Conservation (phyloP, 2,888 invertebrate genomes). For the Sphinx pinastri region DNA sequence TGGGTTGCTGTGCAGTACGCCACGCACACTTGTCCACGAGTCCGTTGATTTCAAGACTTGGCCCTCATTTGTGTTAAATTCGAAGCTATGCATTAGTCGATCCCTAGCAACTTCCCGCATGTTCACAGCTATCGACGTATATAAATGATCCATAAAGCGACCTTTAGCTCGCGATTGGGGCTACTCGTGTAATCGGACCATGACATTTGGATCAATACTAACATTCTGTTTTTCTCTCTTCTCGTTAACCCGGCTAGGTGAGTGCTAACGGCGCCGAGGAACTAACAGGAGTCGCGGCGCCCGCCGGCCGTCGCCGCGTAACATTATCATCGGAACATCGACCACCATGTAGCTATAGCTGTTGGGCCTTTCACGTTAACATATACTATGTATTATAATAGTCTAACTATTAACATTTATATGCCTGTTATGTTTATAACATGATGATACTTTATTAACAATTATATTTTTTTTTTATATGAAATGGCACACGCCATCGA, state of each 20-base stretch:
- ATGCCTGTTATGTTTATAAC: conserved; percentile 85
- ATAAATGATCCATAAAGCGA: conserved; percentile 16
- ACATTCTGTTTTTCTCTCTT: conserved; percentile 89
- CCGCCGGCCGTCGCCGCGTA: conserved; percentile 73
- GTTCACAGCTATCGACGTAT: conserved; percentile 6
- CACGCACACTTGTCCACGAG: no score
- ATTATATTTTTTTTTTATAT: conserved; percentile 62
- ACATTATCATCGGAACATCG: conserved; percentile 81
- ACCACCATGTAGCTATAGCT: conserved; percentile 83
- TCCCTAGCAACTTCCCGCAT: conserved; percentile 22
- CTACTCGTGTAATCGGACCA: conserved; percentile 76
- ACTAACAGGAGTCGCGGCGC: conserved; percentile 77
- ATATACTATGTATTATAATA: conserved; percentile 83
- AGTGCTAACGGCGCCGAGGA: conserved; percentile 88
- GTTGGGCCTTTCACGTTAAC: conserved; percentile 84
- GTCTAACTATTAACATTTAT: conserved; percentile 84
- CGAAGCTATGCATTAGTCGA: not conserved
- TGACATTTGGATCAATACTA: conserved; percentile 85
- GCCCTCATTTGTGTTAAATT: not conserved
- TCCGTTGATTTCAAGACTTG: not conserved
- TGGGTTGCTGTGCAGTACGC: not conserved
- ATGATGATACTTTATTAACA: conserved; percentile 81
- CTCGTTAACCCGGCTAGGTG: conserved; percentile 90
- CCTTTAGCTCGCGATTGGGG: conserved; percentile 64
- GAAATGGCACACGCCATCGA: conserved; percentile 83